Evolutionary conservation across 2,888 invertebrate species (phyloP).

Genomic region (Trachelus iudaicus): DNA sequence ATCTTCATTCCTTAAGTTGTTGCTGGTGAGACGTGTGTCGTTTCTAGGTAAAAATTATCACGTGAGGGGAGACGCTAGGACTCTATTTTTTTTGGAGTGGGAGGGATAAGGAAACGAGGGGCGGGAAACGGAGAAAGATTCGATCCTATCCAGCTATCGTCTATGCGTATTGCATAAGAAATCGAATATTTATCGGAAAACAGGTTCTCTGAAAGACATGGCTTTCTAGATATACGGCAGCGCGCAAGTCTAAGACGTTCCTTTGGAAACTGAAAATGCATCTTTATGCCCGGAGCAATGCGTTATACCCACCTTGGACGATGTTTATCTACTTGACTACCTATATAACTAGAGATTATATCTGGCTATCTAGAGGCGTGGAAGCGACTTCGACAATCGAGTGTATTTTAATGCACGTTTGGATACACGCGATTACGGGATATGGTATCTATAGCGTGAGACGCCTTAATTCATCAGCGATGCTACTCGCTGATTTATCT

Average conservation of each 20-base stretch:
- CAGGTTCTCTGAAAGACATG: not conserved
- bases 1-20: too few relatives aligned
- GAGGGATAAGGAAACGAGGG: not conserved
- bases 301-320: not conserved
- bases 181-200: conserved; percentile 2
- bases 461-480: not conserved
- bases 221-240: not conserved
- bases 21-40: not conserved
- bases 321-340: not conserved
- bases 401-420: not conserved
- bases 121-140: not conserved
- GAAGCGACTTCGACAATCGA: not conserved
- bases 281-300: not conserved
- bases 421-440: not conserved
- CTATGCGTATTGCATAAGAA: not conserved
- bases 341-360: not conserved
- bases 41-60: not conserved
- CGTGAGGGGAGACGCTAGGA: not conserved
- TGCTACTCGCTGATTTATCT: not conserved
- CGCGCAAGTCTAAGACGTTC: not conserved
- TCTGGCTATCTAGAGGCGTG: not conserved
- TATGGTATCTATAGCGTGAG: not conserved
- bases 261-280: not conserved
- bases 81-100: not conserved
- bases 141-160: not conserved